phyloP scores from a whole-genome alignment of 2,797 vertebrate species.

The Poliocrania exsul region DNA sequence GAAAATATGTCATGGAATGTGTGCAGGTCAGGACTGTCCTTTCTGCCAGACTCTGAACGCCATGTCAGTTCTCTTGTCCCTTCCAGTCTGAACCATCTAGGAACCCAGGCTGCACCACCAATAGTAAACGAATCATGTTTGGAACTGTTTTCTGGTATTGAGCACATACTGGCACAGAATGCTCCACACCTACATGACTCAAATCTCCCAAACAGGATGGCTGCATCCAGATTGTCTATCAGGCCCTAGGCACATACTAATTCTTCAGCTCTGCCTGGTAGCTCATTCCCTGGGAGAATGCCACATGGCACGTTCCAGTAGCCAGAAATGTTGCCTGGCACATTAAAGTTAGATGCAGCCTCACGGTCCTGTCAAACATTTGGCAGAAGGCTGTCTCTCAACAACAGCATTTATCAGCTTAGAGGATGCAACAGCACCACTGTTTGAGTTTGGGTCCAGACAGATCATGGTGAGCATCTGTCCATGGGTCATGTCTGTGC shows the following conservation, averaged over 20 bases:
- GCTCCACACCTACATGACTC: not conserved
- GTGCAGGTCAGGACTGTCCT: not conserved
- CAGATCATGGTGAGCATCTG: not conserved
- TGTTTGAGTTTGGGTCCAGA: not conserved
- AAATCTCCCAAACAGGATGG: not conserved
- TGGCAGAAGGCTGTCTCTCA: not conserved
- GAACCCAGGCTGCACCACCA: not conserved
- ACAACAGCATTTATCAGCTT: not conserved
- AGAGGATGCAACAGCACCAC: not conserved
- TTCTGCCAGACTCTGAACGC: not conserved
- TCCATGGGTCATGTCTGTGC: rapidly evolving
- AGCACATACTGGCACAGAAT: not conserved
- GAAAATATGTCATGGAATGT: not conserved
- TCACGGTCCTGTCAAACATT: not conserved
- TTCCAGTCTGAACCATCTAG: not conserved
- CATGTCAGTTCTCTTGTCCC: not conserved
- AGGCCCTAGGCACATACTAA: not conserved
- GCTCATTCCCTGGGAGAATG: not conserved
- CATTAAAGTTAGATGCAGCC: not conserved
- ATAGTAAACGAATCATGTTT: not conserved
- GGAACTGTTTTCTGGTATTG: not conserved
- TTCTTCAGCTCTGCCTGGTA: not conserved
- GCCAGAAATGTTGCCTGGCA: slow-evolving; percentile 4
- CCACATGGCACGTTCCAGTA: slow-evolving; percentile 11
- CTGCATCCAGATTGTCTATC: not conserved